Percentiles rank a stretch among this genome's conserved stretches.
Conservation (phyloP, 2,113 vertebrate species). For the Lepus americanus region DNA sequence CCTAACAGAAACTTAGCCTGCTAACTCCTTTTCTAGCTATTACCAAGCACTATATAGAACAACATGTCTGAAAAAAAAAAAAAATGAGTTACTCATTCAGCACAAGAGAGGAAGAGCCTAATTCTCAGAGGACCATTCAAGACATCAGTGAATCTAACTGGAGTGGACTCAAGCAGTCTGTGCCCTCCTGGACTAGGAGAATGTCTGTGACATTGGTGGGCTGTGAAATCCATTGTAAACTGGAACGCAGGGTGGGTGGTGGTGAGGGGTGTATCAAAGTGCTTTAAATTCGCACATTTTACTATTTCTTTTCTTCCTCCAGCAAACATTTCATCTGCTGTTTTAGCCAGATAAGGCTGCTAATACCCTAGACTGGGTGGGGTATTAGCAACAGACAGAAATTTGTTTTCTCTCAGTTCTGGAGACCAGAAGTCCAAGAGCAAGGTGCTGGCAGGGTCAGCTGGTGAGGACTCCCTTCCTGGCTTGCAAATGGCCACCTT, state of each 20-base stretch:
- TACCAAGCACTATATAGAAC: background rate
- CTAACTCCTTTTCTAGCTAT: conserved; percentile 13
- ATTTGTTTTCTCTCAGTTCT: background rate
- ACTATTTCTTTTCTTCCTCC: background rate
- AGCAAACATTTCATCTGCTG: background rate
- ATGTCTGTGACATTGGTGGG: background rate
- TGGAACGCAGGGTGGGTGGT: too few relatives aligned
- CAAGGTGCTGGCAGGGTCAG: background rate
- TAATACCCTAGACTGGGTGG: background rate
- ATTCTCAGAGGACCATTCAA: background rate
- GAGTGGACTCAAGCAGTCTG: background rate
- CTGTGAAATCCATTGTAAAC: background rate
- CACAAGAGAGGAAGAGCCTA: background rate
- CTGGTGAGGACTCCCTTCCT: background rate
- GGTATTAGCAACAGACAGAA: background rate
- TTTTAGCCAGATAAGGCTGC: background rate
- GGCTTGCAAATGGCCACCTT: background rate
- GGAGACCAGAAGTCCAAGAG: background rate
- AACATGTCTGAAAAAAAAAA: conserved; percentile 5
- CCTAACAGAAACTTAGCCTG: background rate
- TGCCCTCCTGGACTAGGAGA: background rate
- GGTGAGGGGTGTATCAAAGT: too few relatives aligned
- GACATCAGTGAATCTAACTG: rapidly evolving
- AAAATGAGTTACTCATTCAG: background rate
- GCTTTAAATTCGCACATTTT: background rate